These are phyloP conservation scores for Nomada fucata DNA, from an alignment of 2,888 invertebrate species.

Conservation along the genomic window DNA sequence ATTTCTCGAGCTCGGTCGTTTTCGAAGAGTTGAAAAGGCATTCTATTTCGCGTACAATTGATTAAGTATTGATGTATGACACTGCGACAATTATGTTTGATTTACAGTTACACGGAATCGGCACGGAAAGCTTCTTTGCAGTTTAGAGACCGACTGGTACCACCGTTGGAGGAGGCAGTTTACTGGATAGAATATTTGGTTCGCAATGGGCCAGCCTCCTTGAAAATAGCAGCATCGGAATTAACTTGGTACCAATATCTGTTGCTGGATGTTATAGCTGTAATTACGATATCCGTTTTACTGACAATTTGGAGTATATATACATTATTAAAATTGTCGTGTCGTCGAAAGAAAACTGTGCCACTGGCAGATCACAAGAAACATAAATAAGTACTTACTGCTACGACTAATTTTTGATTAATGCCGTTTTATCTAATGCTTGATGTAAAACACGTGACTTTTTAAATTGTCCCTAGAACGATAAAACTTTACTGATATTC, in stretches of 20 bases:
- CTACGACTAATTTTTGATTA: background rate
- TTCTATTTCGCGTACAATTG: too few species aligned
- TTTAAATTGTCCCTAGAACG: too few species aligned
- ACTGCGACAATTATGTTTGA: background rate
- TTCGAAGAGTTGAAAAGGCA: too few species aligned
- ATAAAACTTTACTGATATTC: too few species aligned
- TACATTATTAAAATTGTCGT: constrained; percentile 1
- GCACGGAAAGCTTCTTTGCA: constrained; percentile 54
- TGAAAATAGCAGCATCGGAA: constrained; percentile 70
- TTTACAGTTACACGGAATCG: constrained; percentile 62
- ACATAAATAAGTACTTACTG: background rate
- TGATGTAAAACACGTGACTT: too few species aligned
- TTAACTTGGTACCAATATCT: constrained; percentile 76
- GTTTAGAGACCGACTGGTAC: constrained; percentile 70
- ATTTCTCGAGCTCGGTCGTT: too few species aligned
- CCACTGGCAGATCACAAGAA: background rate
- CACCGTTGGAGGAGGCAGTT: constrained; percentile 63
- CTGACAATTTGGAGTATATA: background rate
- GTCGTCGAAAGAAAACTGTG: background rate
- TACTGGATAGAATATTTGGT: constrained; percentile 72
- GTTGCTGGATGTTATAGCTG: constrained; percentile 72
- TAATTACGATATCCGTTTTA: background rate
- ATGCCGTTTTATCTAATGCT: background rate
- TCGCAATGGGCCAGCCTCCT: constrained; percentile 65
- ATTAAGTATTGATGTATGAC: background rate